Evolutionary conservation across 2,888 invertebrate genomes (phyloP).

Genomic region (Agonopterix arenella): DNA sequence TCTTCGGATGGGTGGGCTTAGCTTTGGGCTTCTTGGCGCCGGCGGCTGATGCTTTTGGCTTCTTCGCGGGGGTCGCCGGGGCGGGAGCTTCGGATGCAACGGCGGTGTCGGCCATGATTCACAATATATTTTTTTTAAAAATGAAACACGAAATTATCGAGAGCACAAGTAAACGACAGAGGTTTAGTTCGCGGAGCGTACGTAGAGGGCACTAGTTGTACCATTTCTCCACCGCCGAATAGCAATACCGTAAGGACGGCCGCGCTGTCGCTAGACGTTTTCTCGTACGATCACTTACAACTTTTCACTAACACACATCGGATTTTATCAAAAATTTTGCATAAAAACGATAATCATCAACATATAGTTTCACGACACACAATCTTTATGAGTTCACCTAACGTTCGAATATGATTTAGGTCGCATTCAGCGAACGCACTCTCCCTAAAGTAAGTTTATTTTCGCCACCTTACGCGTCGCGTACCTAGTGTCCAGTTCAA

Average conservation of each 20-base stretch:
- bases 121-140: slow-evolving; percentile 1
- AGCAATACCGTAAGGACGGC: not conserved
- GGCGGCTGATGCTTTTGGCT: slow-evolving; percentile 8
- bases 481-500: slow-evolving; percentile 1
- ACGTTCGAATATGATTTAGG: not conserved
- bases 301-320: not conserved
- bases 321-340: not conserved
- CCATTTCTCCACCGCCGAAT: not conserved
- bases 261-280: not conserved
- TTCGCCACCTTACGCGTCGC: not conserved
- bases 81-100: slow-evolving; percentile 33
- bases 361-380: not conserved
- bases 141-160: not conserved
- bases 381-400: not conserved
- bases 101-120: slow-evolving; percentile 31
- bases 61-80: slow-evolving; percentile 6
- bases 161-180: not conserved
- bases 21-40: slow-evolving; percentile 35
- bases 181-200: too few species aligned
- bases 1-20: slow-evolving; percentile 42
- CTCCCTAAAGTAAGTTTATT: not conserved
- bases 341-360: not conserved
- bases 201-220: not conserved
- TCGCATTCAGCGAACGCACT: not conserved
- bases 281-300: not conserved